phyloP scores from a whole-genome alignment of 2,888 invertebrate species.

The Acronicta aceris region DNA sequence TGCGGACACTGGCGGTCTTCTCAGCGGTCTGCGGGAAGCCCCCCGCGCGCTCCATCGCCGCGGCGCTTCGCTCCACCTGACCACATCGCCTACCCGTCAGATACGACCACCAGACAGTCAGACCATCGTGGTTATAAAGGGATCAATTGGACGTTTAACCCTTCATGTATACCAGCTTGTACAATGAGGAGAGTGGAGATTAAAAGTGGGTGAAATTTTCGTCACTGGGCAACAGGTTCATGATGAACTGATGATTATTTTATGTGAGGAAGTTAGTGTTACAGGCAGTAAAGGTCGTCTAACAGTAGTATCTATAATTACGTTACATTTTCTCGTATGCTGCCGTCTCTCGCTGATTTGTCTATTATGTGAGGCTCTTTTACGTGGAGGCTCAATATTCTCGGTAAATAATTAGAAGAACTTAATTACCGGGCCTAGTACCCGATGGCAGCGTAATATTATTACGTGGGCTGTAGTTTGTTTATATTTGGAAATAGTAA shows the following conservation, averaged over 20 bases:
- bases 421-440: conserved; percentile 25
- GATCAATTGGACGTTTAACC: too few species aligned
- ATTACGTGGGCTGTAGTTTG: conserved; percentile 17
- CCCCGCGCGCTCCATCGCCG: conserved; percentile 86
- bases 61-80: conserved; percentile 86
- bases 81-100: conserved; percentile 61
- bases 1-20: conserved; percentile 88
- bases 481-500: conserved; percentile 5
- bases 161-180: background rate
- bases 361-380: conserved; percentile 10
- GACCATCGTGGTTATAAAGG: conserved; percentile 20
- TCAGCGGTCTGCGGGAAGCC: conserved; percentile 81
- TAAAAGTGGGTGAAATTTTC: background rate
- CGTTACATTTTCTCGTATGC: conserved; percentile 11
- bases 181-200: too few species aligned
- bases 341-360: conserved; percentile 14
- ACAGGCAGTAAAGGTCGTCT: background rate
- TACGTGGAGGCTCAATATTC: conserved; percentile 6
- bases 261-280: background rate
- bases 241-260: conserved; percentile 4
- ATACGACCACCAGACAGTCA: conserved; percentile 58
- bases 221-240: conserved; percentile 34
- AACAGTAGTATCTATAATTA: conserved; percentile 16
- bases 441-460: conserved; percentile 12
- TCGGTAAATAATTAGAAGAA: conserved; percentile 32